These are phyloP conservation scores for Rhingia rostrata DNA, from an alignment of 2,888 invertebrate genomes.

Conservation along the genomic window DNA sequence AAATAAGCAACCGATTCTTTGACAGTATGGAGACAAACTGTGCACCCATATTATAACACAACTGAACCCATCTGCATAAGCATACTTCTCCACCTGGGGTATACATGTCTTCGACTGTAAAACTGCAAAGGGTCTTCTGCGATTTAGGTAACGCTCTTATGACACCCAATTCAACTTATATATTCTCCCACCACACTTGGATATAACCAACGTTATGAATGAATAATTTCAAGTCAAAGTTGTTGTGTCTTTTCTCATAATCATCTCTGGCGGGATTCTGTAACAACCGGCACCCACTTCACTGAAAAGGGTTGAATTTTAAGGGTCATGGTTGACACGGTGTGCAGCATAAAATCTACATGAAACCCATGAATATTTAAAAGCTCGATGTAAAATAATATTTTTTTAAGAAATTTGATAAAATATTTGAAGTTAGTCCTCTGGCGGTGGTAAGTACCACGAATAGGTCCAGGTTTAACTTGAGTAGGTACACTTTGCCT, in stretches of 20 bases:
- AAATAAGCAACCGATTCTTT: conserved; percentile 30
- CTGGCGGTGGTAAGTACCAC: conserved; percentile 4
- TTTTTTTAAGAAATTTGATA: conserved; percentile 31
- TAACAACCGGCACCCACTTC: neutral
- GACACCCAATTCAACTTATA: conserved; percentile 5
- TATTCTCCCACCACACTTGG: neutral
- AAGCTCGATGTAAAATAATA: conserved; percentile 15
- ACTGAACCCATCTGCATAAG: conserved; percentile 1
- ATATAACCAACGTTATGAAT: conserved; percentile 8
- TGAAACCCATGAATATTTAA: conserved; percentile 53
- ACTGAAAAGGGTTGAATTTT: conserved; percentile 13
- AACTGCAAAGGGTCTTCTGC: neutral
- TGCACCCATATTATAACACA: neutral
- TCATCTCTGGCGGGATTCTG: neutral
- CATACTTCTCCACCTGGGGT: conserved; percentile 19
- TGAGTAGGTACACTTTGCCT: conserved; percentile 5
- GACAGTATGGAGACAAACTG: conserved; percentile 20
- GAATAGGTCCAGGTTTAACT: neutral
- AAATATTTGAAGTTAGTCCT: conserved; percentile 41
- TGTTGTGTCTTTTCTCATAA: neutral
- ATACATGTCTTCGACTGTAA: neutral
- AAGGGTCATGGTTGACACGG: conserved; percentile 25
- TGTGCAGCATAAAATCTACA: conserved; percentile 32
- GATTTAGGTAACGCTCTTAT: conserved; percentile 14
- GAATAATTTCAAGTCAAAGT: conserved; percentile 28